phyloP scores from a whole-genome alignment of 1,140 invertebrate genomes.

The Mactra quadrangularis region DNA sequence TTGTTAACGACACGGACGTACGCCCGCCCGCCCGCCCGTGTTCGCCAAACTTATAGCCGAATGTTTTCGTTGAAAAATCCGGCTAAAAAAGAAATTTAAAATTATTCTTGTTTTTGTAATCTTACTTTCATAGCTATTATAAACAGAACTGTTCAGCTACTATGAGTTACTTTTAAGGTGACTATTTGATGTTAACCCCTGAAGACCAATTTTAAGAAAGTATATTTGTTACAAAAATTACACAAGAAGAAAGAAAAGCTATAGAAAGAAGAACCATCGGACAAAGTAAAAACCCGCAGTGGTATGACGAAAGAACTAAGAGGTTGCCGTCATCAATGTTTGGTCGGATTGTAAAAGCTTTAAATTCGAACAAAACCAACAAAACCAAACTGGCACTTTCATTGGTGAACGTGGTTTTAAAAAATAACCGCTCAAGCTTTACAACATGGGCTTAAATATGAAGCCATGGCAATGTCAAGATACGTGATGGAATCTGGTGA shows the following conservation, averaged over 20 bases:
- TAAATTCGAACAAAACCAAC: conserved; percentile 53
- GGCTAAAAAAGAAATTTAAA: too few relatives aligned
- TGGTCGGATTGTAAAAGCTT: conserved; percentile 67
- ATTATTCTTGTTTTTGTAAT: too few relatives aligned
- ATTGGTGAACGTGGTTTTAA: neutral
- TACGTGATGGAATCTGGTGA: conserved; percentile 35
- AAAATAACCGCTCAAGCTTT: conserved; percentile 33
- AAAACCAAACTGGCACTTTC: conserved; percentile 50
- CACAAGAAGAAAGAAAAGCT: conserved; percentile 11
- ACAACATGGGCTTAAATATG: conserved; percentile 58
- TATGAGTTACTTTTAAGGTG: too few relatives aligned
- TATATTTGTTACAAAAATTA: conserved; percentile 54
- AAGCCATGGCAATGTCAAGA: conserved; percentile 55
- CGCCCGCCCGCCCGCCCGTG: too few relatives aligned
- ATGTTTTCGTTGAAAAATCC: too few relatives aligned
- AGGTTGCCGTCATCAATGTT: conserved; percentile 65
- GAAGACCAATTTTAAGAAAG: conserved; percentile 42
- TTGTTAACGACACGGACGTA: too few relatives aligned
- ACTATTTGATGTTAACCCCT: conserved; percentile 41
- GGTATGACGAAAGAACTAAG: conserved; percentile 60
- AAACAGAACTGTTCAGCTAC: too few relatives aligned
- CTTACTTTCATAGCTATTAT: too few relatives aligned
- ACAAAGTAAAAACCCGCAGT: conserved; percentile 56
- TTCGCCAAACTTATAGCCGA: too few relatives aligned
- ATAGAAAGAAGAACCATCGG: conserved; percentile 60